phyloP scores from a whole-genome alignment of 2,888 invertebrate genomes.

The Halictus quadricinctus region DNA sequence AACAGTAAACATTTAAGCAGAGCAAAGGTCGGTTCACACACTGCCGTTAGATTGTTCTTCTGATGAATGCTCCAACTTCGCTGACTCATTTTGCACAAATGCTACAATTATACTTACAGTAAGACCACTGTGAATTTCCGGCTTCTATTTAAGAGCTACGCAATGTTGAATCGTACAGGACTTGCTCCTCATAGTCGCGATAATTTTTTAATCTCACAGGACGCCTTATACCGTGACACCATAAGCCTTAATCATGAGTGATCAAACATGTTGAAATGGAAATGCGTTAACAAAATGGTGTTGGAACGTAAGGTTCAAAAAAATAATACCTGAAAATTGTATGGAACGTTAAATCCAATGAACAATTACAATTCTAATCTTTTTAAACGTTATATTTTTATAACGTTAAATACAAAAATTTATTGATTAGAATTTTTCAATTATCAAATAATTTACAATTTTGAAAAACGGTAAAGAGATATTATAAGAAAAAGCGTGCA shows the following conservation, averaged over 20 bases:
- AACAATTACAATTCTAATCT: background rate
- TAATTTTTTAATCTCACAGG: background rate
- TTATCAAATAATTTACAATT: background rate
- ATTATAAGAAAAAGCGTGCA: background rate
- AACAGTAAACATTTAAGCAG: background rate
- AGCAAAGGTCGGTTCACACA: background rate
- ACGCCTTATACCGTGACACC: background rate
- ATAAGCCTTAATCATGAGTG: no score
- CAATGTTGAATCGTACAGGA: background rate
- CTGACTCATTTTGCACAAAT: slow-evolving; percentile 9
- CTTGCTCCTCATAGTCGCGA: background rate
- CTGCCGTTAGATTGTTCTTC: slow-evolving; percentile 24
- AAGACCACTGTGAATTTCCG: slow-evolving; percentile 21
- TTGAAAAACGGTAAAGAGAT: background rate
- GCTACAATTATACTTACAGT: slow-evolving; percentile 2
- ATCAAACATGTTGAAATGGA: no score
- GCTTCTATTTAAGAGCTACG: background rate
- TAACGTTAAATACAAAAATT: background rate
- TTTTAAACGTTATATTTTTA: background rate
- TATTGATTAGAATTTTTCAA: background rate
- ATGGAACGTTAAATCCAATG: background rate
- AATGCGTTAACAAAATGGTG: no score
- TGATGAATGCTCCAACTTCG: slow-evolving; percentile 14
- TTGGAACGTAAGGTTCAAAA: no score
- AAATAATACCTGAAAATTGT: background rate